Conservation (phyloP, 2,888 invertebrate genomes). For the Phasia obesa region DNA sequence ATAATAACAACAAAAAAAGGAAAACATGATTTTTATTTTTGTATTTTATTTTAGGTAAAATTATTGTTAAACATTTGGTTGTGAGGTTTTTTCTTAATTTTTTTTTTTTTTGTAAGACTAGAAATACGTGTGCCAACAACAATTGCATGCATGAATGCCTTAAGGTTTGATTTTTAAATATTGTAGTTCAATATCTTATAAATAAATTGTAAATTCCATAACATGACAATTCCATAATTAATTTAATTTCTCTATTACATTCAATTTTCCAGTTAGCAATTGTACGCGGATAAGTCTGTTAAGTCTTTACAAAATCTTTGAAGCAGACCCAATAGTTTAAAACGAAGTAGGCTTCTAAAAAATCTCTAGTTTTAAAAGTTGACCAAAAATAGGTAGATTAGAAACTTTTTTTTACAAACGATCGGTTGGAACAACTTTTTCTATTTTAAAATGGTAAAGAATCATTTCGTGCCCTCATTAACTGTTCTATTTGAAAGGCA, state of each 20-base stretch:
- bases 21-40: slow-evolving; percentile 67
- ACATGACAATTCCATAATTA: slow-evolving; percentile 57
- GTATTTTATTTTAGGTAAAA: slow-evolving; percentile 45
- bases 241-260: slow-evolving; percentile 55
- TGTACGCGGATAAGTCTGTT: too few relatives aligned
- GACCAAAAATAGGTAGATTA: too few relatives aligned
- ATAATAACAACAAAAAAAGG: slow-evolving; percentile 42
- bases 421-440: too few relatives aligned
- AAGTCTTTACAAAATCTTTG: too few relatives aligned
- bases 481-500: too few relatives aligned
- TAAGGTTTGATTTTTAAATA: slow-evolving; percentile 50
- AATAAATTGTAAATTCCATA: slow-evolving; percentile 58
- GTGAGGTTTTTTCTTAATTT: slow-evolving; percentile 29
- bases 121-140: slow-evolving; percentile 69
- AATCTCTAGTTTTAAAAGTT: too few relatives aligned
- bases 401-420: too few relatives aligned
- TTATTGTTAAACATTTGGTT: slow-evolving; percentile 68
- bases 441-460: too few relatives aligned
- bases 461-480: too few relatives aligned
- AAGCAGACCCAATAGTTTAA: too few relatives aligned
- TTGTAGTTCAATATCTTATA: slow-evolving; percentile 39
- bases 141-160: slow-evolving; percentile 69
- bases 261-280: slow-evolving; percentile 11
- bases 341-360: too few relatives aligned
- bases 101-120: slow-evolving; percentile 5